These are phyloP conservation scores for Typhlichthys eigenmanni DNA, from an alignment of 2,797 vertebrate species.

Conservation along the genomic window DNA sequence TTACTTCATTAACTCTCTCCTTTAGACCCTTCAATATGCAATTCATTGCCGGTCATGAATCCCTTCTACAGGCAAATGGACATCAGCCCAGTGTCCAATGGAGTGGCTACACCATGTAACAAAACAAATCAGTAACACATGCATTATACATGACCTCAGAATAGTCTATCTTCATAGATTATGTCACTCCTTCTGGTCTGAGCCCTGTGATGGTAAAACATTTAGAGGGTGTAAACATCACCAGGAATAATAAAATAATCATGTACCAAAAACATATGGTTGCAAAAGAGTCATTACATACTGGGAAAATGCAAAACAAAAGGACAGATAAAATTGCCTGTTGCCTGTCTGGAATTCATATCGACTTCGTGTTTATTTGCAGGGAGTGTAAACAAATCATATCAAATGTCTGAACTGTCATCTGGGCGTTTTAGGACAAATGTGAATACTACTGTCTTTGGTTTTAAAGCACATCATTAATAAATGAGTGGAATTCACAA, in stretches of 20 bases:
- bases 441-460: constrained; percentile 6
- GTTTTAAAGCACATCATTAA: constrained; percentile 16
- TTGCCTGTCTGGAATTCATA: constrained; percentile 20
- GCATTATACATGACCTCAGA: constrained; percentile 52
- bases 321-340: constrained; percentile 6
- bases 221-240: constrained; percentile 8
- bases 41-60: constrained; percentile 69
- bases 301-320: constrained; percentile 33
- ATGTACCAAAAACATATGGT: constrained; percentile 32
- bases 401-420: constrained; percentile 13
- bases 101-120: constrained; percentile 55
- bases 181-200: constrained; percentile 32
- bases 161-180: constrained; percentile 27
- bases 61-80: constrained; percentile 48
- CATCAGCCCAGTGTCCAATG: constrained; percentile 43
- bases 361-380: constrained; percentile 22
- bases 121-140: constrained; percentile 66
- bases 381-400: not conserved
- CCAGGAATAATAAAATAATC: constrained; percentile 26
- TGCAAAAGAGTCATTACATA: constrained; percentile 34
- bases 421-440: constrained; percentile 20
- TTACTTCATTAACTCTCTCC: constrained; percentile 85
- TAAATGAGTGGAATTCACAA: too few species aligned
- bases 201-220: constrained; percentile 30
- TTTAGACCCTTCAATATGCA: constrained; percentile 75